A percentile compares a stretch with the other conserved stretches of the same genome.
Conservation (phyloP, 1,140 invertebrate species). For the Zaprionus inermis region DNA sequence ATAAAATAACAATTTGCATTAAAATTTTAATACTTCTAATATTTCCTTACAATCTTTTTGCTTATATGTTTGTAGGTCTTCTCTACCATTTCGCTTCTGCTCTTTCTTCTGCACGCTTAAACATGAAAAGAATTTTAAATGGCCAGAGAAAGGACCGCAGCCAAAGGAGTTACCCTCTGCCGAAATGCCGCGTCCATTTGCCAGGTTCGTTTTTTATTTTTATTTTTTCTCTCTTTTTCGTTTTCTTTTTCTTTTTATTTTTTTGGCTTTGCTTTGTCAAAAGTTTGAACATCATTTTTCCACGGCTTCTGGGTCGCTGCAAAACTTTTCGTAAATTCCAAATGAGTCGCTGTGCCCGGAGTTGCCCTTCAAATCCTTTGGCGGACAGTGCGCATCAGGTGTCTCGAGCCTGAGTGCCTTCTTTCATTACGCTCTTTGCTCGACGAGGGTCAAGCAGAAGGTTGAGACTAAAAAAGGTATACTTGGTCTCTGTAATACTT, state of each 20-base stretch:
- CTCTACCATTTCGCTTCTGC: constrained; percentile 6
- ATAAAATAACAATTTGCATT: constrained; percentile 83
- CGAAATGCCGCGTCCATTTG: constrained; percentile 22
- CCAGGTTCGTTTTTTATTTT: constrained; percentile 17
- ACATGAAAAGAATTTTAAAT: constrained; percentile 79
- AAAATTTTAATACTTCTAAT: constrained; percentile 79
- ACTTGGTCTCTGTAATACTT: too few species aligned
- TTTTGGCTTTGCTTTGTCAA: constrained; percentile 51
- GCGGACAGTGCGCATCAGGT: constrained; percentile 57
- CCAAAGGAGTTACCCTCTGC: constrained; percentile 34
- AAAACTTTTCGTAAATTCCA: constrained; percentile 57
- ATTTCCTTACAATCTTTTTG: constrained; percentile 64
- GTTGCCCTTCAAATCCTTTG: constrained; percentile 58
- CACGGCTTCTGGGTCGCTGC: constrained; percentile 9
- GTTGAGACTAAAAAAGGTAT: neutral
- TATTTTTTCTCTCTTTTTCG: too few species aligned
- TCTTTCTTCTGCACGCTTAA: constrained; percentile 56
- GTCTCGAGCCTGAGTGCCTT: constrained; percentile 57
- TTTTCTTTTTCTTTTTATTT: neutral
- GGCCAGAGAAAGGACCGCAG: constrained; percentile 38
- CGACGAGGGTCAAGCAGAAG: neutral
- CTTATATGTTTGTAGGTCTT: constrained; percentile 28
- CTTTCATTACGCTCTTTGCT: constrained; percentile 46
- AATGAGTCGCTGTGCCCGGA: constrained; percentile 37
- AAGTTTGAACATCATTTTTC: constrained; percentile 59